These are phyloP conservation scores for Leptopilina myrica DNA, from an alignment of 2,888 invertebrate genomes.

Conservation along the genomic window DNA sequence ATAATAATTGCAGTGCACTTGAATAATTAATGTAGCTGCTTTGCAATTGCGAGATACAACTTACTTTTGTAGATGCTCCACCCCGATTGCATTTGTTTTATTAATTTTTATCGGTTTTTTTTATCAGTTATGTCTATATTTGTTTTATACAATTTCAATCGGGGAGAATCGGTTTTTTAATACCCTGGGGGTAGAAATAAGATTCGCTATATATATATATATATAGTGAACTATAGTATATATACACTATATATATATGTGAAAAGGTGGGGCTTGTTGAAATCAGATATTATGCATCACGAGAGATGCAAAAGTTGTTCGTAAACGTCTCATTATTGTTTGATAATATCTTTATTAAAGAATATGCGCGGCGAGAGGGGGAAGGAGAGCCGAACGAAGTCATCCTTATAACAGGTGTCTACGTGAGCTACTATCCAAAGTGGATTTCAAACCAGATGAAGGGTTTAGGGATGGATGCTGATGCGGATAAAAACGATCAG, in stretches of 20 bases:
- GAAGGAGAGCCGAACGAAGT: constrained; percentile 29
- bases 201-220: neutral
- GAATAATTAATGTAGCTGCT: neutral
- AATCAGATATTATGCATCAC: constrained; percentile 22
- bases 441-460: constrained; percentile 26
- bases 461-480: constrained; percentile 10
- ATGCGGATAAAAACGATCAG: constrained; percentile 4
- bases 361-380: neutral
- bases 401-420: constrained; percentile 39
- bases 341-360: constrained; percentile 53
- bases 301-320: constrained; percentile 23
- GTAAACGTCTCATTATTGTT: constrained; percentile 53
- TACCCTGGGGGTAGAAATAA: constrained; percentile 20
- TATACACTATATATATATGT: neutral
- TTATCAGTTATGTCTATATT: constrained; percentile 37
- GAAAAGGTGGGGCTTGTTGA: constrained; percentile 16
- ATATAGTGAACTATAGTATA: too few species aligned
- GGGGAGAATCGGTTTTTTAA: constrained; percentile 43
- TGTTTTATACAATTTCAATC: constrained; percentile 45
- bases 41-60: constrained; percentile 30
- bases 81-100: neutral
- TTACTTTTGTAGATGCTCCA: constrained; percentile 34
- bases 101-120: neutral
- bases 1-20: constrained; percentile 5
- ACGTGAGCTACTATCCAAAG: constrained; percentile 31